These are phyloP conservation scores for Kryptolebias marmoratus DNA, from an alignment of 2,113 vertebrate species.

Conservation along the genomic window DNA sequence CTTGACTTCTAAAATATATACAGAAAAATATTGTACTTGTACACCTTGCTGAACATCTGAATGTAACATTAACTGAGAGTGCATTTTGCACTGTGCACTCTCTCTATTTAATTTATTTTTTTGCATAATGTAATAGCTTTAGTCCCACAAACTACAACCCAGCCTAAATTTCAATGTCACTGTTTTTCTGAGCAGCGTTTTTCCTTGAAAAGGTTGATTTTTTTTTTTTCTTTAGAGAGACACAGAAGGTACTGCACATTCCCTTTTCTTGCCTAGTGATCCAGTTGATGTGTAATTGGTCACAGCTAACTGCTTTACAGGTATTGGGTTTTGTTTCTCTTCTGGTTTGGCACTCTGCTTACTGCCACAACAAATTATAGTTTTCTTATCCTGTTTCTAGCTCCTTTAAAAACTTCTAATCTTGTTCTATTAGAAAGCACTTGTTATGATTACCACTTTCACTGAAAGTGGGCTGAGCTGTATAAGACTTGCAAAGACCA, in stretches of 20 bases:
- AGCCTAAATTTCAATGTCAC: constrained; percentile 15
- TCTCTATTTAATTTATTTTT: background rate
- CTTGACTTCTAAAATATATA: background rate
- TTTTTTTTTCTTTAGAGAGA: background rate
- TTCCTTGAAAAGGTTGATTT: constrained; percentile 27
- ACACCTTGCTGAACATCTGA: background rate
- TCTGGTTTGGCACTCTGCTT: constrained; percentile 35
- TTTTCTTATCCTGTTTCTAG: constrained; percentile 38
- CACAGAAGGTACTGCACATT: constrained; percentile 17
- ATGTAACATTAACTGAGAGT: background rate
- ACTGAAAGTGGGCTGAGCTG: constrained; percentile 5
- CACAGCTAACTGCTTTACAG: constrained; percentile 40
- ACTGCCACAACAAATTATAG: constrained; percentile 54
- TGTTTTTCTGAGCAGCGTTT: constrained; percentile 5
- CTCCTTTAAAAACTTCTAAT: constrained; percentile 30
- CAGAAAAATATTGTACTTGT: background rate
- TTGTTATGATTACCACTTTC: constrained; percentile 32
- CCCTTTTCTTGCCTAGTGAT: constrained; percentile 42
- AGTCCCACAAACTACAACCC: background rate
- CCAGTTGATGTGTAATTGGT: constrained; percentile 46
- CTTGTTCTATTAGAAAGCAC: constrained; percentile 24
- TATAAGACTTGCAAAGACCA: background rate
- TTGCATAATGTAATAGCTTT: constrained; percentile 1
- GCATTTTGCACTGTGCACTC: no score
- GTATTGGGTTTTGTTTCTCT: constrained; percentile 48